Evolutionary conservation across 2,888 invertebrate species (phyloP).

Genomic region (Drosophila meridiana): DNA sequence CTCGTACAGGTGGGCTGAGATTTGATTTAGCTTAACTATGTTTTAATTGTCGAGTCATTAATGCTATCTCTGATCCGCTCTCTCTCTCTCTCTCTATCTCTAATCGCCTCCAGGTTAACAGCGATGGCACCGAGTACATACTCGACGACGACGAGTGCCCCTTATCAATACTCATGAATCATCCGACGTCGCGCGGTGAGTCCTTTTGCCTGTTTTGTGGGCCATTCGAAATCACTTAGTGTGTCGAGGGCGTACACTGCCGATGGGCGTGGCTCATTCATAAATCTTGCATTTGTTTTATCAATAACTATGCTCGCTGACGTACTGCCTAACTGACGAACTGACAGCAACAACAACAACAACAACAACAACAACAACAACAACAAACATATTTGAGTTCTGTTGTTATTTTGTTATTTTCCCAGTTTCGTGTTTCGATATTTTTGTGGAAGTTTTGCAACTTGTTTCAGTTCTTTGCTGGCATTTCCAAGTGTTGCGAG

Average conservation of each 20-base stretch:
- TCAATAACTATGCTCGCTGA: slow-evolving; percentile 81
- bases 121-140: slow-evolving; percentile 93
- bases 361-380: slow-evolving; percentile 35
- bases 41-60: not conserved
- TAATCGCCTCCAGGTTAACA: slow-evolving; percentile 86
- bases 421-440: slow-evolving; percentile 30
- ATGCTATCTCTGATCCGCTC: not conserved
- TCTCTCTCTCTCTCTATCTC: not conserved
- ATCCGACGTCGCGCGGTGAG: slow-evolving; percentile 94
- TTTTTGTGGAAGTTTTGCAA: slow-evolving; percentile 19
- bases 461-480: slow-evolving; percentile 55
- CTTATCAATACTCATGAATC: slow-evolving; percentile 96
- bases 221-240: slow-evolving; percentile 73
- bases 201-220: slow-evolving; percentile 64
- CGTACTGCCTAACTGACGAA: slow-evolving; percentile 13
- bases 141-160: slow-evolving; percentile 99
- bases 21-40: not conserved
- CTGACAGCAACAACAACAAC: slow-evolving; percentile 7
- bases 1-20: slow-evolving; percentile 92
- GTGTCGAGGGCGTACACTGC: not conserved
- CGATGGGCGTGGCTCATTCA: slow-evolving; percentile 49
- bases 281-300: slow-evolving; percentile 77
- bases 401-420: slow-evolving; percentile 61
- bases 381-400: not conserved
- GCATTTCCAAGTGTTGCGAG: slow-evolving; percentile 48